A percentile compares a stretch with the other conserved stretches of the same genome.
Evolutionary conservation across 2,113 vertebrate genomes (phyloP).

Genomic region (Rhodinocichla rosea): DNA sequence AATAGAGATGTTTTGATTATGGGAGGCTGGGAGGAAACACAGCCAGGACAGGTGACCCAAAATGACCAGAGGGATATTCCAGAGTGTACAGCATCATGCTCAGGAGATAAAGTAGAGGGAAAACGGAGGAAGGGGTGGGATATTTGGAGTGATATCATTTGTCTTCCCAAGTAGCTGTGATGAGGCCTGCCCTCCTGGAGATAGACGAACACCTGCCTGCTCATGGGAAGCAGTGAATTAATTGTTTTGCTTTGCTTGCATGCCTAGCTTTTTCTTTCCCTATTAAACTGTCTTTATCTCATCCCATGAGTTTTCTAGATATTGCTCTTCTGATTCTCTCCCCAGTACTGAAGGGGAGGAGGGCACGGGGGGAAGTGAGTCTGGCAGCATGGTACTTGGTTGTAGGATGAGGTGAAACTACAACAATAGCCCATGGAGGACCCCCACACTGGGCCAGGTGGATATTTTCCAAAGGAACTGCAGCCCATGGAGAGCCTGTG

Average conservation of each 20-base stretch:
- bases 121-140: not conserved
- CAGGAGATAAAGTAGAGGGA: not conserved
- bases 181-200: not conserved
- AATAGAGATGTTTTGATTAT: not conserved
- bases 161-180: not conserved
- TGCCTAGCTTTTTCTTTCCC: not conserved
- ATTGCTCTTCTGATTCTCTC: not conserved
- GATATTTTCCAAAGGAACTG: not conserved
- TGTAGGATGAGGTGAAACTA: not conserved
- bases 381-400: not conserved
- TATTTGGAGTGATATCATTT: not conserved
- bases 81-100: not conserved
- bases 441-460: not conserved
- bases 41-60: not conserved
- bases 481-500: not conserved
- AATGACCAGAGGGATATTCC: not conserved
- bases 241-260: not conserved
- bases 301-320: not conserved
- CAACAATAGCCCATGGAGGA: not conserved
- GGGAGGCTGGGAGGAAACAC: not conserved
- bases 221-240: not conserved
- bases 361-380: rapidly evolving
- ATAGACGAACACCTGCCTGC: not conserved
- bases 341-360: not conserved
- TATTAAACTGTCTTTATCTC: not conserved